Conservation (phyloP, 2,113 vertebrate genomes). For the Oreotrochilus melanogaster region DNA sequence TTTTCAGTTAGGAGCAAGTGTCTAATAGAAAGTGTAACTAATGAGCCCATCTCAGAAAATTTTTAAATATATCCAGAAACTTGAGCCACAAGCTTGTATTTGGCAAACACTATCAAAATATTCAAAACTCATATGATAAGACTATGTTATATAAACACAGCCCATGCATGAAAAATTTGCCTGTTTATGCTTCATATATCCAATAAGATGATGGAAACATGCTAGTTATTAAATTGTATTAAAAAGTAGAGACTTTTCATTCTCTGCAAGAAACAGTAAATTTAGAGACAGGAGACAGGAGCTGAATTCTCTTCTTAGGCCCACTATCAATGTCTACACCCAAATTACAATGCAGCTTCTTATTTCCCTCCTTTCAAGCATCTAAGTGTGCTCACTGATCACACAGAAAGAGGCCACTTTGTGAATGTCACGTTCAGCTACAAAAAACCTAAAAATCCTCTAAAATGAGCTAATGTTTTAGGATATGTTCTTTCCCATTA, state of each 20-base stretch:
- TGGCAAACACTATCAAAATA: background rate
- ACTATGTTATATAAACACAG: background rate
- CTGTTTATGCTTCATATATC: background rate
- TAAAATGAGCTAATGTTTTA: background rate
- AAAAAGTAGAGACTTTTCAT: background rate
- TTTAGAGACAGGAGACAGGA: background rate
- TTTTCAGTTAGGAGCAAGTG: background rate
- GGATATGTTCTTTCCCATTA: accelerated
- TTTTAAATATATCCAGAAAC: background rate
- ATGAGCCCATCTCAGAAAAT: background rate
- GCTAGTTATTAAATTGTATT: background rate
- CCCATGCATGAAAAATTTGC: background rate
- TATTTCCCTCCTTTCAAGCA: background rate
- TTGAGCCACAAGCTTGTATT: background rate
- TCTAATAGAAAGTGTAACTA: background rate
- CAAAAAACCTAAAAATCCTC: background rate
- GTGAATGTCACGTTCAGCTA: background rate
- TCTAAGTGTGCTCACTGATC: background rate
- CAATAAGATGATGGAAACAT: background rate
- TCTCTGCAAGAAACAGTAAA: background rate
- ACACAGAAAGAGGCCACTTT: background rate
- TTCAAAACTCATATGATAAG: background rate
- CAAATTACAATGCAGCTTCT: background rate
- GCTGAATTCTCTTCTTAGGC: background rate
- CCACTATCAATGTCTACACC: background rate